Evolutionary conservation across 2,113 vertebrate species (phyloP).

Genomic region (Sander lucioperca): DNA sequence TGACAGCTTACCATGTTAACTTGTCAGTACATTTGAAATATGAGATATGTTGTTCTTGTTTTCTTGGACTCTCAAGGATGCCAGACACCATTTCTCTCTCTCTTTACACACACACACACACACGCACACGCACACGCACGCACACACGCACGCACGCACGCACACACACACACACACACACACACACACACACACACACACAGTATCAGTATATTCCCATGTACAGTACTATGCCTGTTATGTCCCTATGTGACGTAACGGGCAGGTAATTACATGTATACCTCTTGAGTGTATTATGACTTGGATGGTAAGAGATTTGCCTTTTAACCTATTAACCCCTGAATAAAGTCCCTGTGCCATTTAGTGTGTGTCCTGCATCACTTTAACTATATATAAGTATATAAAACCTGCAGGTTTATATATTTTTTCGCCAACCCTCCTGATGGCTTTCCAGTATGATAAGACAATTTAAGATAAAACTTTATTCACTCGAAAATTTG

Average conservation of each 20-base stretch:
- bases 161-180: neutral
- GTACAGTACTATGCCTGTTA: neutral
- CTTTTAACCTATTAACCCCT: too few relatives aligned
- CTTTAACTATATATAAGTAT: neutral
- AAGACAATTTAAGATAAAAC: too few relatives aligned
- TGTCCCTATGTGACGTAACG: too few relatives aligned
- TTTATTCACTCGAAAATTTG: too few relatives aligned
- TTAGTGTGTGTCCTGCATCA: neutral
- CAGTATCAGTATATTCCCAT: neutral
- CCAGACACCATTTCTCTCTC: neutral
- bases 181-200: neutral
- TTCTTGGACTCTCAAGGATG: neutral
- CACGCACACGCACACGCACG: neutral
- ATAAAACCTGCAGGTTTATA: neutral
- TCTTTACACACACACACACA: neutral
- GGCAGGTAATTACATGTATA: too few relatives aligned
- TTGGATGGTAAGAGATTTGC: too few relatives aligned
- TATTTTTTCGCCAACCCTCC: neutral
- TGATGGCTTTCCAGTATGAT: neutral
- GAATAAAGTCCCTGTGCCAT: too few relatives aligned
- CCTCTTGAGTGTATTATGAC: too few relatives aligned
- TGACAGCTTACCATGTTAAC: constrained; percentile 21
- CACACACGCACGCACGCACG: neutral
- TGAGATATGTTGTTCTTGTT: constrained; percentile 4
- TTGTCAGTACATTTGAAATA: neutral